These are phyloP conservation scores for Centropyge bicolor DNA, from an alignment of 2,797 vertebrate species.

Conservation along the genomic window DNA sequence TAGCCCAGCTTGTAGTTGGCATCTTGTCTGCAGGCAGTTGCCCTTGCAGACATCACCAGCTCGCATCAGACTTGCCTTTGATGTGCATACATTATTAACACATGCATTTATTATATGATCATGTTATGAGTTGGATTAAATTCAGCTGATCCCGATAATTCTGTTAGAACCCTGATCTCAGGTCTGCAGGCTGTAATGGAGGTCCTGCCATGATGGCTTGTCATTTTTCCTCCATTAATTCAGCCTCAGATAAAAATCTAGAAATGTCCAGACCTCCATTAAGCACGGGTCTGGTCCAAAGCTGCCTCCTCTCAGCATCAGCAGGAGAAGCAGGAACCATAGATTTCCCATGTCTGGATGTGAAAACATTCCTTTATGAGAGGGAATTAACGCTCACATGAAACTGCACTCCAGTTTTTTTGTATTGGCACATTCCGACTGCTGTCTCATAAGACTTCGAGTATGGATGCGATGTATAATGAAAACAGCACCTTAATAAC, in stretches of 20 bases:
- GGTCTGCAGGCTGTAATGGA: conserved; percentile 3
- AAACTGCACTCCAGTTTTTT: conserved; percentile 4
- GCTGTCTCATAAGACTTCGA: conserved; percentile 9
- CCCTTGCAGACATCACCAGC: conserved; percentile 39
- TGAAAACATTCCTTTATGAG: conserved; percentile 44
- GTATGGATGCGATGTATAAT: background rate
- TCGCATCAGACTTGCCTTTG: conserved; percentile 32
- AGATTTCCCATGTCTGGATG: conserved; percentile 38
- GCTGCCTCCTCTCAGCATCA: conserved; percentile 3
- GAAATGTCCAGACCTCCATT: conserved; percentile 45
- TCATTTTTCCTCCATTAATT: background rate
- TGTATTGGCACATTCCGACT: conserved; percentile 37
- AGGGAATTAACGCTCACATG: conserved; percentile 25
- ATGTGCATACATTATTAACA: background rate
- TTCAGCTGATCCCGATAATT: background rate
- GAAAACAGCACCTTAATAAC: conserved; percentile 19
- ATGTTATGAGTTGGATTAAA: background rate
- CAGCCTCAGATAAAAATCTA: conserved; percentile 44
- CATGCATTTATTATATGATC: background rate
- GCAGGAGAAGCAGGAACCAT: conserved; percentile 1
- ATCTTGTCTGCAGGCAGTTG: conserved; percentile 39
- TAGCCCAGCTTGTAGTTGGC: conserved; percentile 49
- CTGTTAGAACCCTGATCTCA: background rate
- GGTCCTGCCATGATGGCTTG: background rate
- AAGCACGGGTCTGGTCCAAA: conserved; percentile 11